A percentile compares a stretch with the other conserved stretches of the same genome.
phyloP scores from a whole-genome alignment of 2,888 invertebrate species.

The Sinodicranocentrus sp. region DNA sequence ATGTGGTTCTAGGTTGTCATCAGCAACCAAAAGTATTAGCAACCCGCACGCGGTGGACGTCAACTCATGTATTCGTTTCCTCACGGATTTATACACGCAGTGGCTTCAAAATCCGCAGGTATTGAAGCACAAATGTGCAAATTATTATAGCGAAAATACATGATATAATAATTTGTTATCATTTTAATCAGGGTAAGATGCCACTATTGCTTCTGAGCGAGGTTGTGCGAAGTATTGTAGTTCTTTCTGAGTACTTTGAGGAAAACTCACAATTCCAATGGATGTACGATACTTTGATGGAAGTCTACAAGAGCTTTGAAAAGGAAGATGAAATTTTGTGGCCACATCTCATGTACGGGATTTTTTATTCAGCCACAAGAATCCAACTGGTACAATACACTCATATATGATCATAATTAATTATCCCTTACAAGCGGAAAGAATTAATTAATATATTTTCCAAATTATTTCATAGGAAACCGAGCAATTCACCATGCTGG shows the following conservation, averaged over 20 bases:
- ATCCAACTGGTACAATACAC: constrained; percentile 72
- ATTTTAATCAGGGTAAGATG: constrained; percentile 78
- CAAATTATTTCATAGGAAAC: constrained; percentile 66
- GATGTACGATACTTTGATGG: constrained; percentile 86
- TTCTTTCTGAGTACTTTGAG: constrained; percentile 87
- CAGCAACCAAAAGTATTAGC: constrained; percentile 73
- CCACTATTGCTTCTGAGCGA: constrained; percentile 75
- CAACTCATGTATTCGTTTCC: constrained; percentile 94
- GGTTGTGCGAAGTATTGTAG: constrained; percentile 82
- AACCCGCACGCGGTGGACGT: constrained; percentile 87
- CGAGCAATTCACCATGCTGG: constrained; percentile 68
- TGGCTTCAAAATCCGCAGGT: constrained; percentile 82
- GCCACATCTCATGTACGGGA: constrained; percentile 84
- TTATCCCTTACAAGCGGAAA: too few relatives aligned
- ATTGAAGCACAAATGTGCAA: constrained; percentile 21
- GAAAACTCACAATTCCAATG: constrained; percentile 88
- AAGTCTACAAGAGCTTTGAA: constrained; percentile 83
- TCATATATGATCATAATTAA: too few relatives aligned
- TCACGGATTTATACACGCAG: constrained; percentile 93
- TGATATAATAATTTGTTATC: constrained; percentile 40
- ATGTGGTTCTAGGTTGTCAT: constrained; percentile 61
- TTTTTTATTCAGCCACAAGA: constrained; percentile 84
- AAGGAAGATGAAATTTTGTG: constrained; percentile 88
- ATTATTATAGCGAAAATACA: not conserved
- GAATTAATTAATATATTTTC: too few relatives aligned